A percentile compares a stretch with the other conserved stretches of the same genome.
These are phyloP conservation scores for Acipenser transmontanus DNA, from an alignment of 2,797 vertebrate genomes.

Conservation along the genomic window DNA sequence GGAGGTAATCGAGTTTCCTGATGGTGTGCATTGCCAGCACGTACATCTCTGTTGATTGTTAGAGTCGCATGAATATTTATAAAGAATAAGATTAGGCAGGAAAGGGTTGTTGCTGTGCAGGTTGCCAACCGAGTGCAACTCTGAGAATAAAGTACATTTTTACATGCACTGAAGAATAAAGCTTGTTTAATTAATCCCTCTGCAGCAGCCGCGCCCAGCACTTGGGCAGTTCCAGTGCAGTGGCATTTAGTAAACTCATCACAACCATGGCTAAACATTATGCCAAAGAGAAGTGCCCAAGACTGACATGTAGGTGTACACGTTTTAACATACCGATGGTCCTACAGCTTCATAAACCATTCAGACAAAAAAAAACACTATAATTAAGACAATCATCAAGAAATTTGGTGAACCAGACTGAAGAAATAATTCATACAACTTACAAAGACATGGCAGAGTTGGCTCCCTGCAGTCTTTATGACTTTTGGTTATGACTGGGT, in stretches of 20 bases:
- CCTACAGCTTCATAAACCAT: too few species aligned
- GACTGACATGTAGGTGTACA: too few species aligned
- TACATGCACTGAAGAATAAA: conserved; percentile 5
- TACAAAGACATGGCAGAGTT: too few species aligned
- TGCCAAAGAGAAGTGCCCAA: too few species aligned
- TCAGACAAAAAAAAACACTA: too few species aligned
- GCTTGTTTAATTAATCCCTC: conserved; percentile 18
- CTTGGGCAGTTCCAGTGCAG: not conserved
- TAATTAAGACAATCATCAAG: too few species aligned
- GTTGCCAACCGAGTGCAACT: conserved; percentile 13
- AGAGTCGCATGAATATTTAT: conserved; percentile 15
- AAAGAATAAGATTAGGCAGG: conserved; percentile 12
- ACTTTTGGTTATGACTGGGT: too few species aligned
- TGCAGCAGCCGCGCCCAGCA: not conserved
- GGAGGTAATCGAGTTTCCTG: not conserved
- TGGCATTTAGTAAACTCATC: not conserved
- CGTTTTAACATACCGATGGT: too few species aligned
- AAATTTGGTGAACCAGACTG: too few species aligned
- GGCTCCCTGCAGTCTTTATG: too few species aligned
- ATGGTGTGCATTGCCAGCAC: not conserved
- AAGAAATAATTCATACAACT: too few species aligned
- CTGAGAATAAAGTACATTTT: not conserved
- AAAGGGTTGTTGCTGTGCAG: conserved; percentile 6
- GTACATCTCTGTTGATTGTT: conserved; percentile 8
- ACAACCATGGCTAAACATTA: not conserved